Conservation (phyloP, 2,888 invertebrate species). For the Diaperis boleti region DNA sequence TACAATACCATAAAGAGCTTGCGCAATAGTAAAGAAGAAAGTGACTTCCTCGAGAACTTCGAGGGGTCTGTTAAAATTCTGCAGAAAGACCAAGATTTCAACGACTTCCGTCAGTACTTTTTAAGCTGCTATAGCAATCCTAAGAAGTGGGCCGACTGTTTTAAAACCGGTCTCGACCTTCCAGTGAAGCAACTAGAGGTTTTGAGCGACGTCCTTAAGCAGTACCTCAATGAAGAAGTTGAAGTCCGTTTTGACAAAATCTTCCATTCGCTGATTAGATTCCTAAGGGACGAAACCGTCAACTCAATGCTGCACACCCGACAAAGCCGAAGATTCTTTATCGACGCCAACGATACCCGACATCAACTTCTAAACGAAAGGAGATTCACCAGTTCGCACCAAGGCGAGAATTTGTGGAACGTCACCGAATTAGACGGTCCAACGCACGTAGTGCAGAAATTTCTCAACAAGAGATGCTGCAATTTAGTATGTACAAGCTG, state of each 20-base stretch:
- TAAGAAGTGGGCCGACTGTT: constrained; percentile 37
- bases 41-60: constrained; percentile 33
- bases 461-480: constrained; percentile 30
- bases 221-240: constrained; percentile 25
- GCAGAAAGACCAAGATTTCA: constrained; percentile 29
- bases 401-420: constrained; percentile 31
- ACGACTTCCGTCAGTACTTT: constrained; percentile 29
- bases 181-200: constrained; percentile 12
- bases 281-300: constrained; percentile 37
- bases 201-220: constrained; percentile 15
- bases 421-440: not conserved
- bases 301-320: constrained; percentile 15
- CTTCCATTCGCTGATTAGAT: constrained; percentile 36
- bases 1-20: constrained; percentile 28
- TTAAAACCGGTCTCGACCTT: constrained; percentile 7
- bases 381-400: not conserved
- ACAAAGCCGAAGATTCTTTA: constrained; percentile 5
- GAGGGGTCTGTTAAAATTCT: constrained; percentile 36
- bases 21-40: constrained; percentile 23
- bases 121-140: constrained; percentile 11
- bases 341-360: constrained; percentile 18
- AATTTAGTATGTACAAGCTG: constrained; percentile 33
- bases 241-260: constrained; percentile 35
- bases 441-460: constrained; percentile 22
- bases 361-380: not conserved